phyloP scores from a whole-genome alignment of 2,113 vertebrate genomes.

The Pterophyllum scalare region DNA sequence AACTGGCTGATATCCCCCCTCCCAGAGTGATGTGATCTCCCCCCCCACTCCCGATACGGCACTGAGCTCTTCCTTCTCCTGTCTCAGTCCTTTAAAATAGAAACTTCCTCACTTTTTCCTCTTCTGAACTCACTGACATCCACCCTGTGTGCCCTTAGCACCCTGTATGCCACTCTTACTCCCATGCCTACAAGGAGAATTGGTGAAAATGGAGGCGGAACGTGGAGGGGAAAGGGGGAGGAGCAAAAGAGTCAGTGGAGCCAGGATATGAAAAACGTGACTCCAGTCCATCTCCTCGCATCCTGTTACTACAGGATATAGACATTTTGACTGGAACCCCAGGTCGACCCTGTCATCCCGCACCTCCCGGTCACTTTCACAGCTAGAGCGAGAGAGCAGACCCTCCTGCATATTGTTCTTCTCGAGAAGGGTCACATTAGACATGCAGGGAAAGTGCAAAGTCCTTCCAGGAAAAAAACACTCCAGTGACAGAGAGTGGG shows the following conservation, averaged over 20 bases:
- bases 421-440: conserved; percentile 60
- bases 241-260: conserved; percentile 12
- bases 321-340: conserved; percentile 72
- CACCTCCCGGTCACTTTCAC: conserved; percentile 70
- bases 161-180: conserved; percentile 31
- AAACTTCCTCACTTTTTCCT: conserved; percentile 5
- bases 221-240: neutral
- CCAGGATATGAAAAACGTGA: conserved; percentile 79
- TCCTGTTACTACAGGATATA: conserved; percentile 82
- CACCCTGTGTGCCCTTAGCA: neutral
- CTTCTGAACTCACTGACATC: conserved; percentile 11
- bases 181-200: neutral
- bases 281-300: conserved; percentile 75
- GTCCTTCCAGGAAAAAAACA: conserved; percentile 83
- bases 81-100: conserved; percentile 28
- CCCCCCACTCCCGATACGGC: conserved; percentile 11
- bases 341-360: conserved; percentile 47
- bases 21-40: conserved; percentile 50
- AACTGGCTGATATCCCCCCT: conserved; percentile 59
- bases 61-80: conserved; percentile 41
- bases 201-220: neutral
- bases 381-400: conserved; percentile 43
- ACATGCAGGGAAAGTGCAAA: conserved; percentile 67
- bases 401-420: conserved; percentile 75
- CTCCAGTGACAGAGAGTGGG: conserved; percentile 64